Evolutionary conservation across 2,113 vertebrate genomes (phyloP).

Genomic region (Microcebus jonahi): DNA sequence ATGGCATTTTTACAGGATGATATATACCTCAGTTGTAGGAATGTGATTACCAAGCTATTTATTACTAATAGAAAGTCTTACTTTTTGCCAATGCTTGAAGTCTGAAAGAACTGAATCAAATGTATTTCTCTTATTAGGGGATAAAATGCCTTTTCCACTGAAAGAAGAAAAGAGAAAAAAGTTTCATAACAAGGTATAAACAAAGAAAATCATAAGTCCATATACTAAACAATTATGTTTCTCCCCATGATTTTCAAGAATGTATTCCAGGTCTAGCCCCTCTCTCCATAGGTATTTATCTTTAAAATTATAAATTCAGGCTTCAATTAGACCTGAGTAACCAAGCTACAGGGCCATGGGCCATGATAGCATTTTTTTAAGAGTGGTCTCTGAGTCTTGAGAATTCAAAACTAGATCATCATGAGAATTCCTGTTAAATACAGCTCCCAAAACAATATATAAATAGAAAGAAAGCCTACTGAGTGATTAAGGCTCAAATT

Average conservation of each 20-base stretch:
- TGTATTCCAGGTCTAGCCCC: background rate
- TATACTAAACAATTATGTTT: background rate
- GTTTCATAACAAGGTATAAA: constrained; percentile 17
- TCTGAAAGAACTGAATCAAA: constrained; percentile 60
- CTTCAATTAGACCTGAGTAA: background rate
- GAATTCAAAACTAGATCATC: background rate
- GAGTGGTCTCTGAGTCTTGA: background rate
- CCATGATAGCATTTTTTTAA: background rate
- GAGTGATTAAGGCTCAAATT: background rate
- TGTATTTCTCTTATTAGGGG: background rate
- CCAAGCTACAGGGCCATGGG: background rate
- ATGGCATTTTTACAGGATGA: background rate
- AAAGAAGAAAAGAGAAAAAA: constrained; percentile 45
- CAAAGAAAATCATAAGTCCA: background rate
- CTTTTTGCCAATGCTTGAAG: constrained; percentile 73
- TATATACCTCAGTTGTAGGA: background rate
- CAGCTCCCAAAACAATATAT: background rate
- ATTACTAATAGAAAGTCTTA: constrained; percentile 63
- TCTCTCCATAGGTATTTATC: background rate
- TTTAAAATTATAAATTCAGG: constrained; percentile 32
- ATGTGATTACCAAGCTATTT: background rate
- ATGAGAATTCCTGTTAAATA: constrained; percentile 1
- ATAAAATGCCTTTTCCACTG: constrained; percentile 48
- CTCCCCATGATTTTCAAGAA: background rate
- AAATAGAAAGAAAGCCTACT: background rate